Percentiles rank a stretch among this genome's conserved stretches.
phyloP scores from a whole-genome alignment of 2,113 vertebrate genomes.

The Clinocottus analis region DNA sequence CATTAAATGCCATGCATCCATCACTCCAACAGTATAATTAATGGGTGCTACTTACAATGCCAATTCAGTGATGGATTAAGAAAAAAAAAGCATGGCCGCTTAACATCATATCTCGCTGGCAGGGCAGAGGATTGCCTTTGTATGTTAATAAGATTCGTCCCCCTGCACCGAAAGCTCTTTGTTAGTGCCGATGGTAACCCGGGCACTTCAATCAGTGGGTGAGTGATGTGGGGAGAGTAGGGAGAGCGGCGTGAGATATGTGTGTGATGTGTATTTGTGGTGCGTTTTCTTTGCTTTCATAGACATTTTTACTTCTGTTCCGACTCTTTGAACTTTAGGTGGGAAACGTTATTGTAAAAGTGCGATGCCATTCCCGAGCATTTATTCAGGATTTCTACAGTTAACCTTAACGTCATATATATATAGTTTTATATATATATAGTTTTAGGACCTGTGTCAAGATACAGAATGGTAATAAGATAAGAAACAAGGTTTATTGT shows the following conservation, averaged over 20 bases:
- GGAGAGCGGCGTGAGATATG: constrained; percentile 34
- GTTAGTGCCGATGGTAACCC: constrained; percentile 55
- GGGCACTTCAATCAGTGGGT: constrained; percentile 58
- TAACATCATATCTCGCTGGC: constrained; percentile 57
- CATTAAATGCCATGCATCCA: constrained; percentile 47
- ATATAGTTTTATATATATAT: background rate
- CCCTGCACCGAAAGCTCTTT: constrained; percentile 59
- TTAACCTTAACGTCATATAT: background rate
- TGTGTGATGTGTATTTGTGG: background rate
- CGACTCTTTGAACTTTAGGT: background rate
- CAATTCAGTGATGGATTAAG: constrained; percentile 43
- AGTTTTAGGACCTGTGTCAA: background rate
- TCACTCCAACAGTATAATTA: constrained; percentile 51
- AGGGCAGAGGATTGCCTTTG: constrained; percentile 55
- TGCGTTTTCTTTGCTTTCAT: constrained; percentile 5
- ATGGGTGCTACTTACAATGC: constrained; percentile 29
- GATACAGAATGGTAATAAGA: background rate
- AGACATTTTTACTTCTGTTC: constrained; percentile 2
- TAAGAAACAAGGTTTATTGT: background rate
- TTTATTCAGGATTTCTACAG: no score
- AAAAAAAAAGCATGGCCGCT: constrained; percentile 27
- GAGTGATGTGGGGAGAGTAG: constrained; percentile 48
- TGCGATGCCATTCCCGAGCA: no score
- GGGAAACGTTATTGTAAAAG: background rate
- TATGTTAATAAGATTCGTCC: constrained; percentile 73